Percentiles rank a stretch among this genome's conserved stretches.
Evolutionary conservation across 2,113 vertebrate species (phyloP).

Genomic region (Pedetes capensis): DNA sequence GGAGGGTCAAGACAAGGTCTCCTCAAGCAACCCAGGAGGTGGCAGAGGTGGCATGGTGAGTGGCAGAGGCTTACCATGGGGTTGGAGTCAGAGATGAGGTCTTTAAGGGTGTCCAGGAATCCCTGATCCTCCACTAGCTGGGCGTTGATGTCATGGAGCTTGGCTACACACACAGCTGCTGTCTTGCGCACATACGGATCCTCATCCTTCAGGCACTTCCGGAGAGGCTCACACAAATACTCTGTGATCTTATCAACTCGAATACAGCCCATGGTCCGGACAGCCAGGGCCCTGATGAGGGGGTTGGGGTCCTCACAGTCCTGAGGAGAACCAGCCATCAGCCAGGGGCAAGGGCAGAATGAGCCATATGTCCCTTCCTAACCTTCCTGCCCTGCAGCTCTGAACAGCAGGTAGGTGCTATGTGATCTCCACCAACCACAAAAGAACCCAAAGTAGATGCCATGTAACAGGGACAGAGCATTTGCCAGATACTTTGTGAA

Average conservation of each 20-base stretch:
- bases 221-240: conserved; percentile 96
- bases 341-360: neutral
- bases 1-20: neutral
- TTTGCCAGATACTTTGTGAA: neutral
- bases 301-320: conserved; percentile 99
- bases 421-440: neutral
- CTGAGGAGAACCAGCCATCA: conserved; percentile 75
- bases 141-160: conserved; percentile 98
- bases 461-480: neutral
- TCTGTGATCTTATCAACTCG: conserved; percentile 98
- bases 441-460: neutral
- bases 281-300: conserved; percentile 95
- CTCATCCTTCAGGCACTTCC: conserved; percentile 98
- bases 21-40: neutral
- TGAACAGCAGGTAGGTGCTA: neutral
- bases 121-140: conserved; percentile 98
- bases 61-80: conserved; percentile 90
- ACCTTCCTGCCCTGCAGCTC: neutral
- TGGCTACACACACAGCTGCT: conserved; percentile 95
- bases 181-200: conserved; percentile 99
- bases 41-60: accelerated
- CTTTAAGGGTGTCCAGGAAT: conserved; percentile 97
- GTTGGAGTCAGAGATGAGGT: conserved; percentile 98
- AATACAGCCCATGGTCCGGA: conserved; percentile 99
- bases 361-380: neutral